Evolutionary conservation across 1,140 invertebrate genomes (phyloP).

Genomic region (Hyles euphorbiae): DNA sequence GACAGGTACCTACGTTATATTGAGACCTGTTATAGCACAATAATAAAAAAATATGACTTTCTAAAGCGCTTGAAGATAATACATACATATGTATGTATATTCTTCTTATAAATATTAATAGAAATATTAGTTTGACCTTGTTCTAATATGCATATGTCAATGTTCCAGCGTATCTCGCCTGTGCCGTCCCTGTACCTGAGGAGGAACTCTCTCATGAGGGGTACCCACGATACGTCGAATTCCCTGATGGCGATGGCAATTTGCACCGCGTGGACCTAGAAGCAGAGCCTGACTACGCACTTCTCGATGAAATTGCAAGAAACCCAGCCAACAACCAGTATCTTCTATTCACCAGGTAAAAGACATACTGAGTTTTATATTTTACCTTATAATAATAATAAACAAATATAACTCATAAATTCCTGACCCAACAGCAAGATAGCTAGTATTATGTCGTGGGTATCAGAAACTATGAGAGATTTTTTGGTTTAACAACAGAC

Average conservation of each 20-base stretch:
- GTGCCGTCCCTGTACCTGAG: constrained; percentile 17
- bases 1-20: too few species aligned
- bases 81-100: too few species aligned
- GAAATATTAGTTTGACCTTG: constrained; percentile 21
- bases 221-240: constrained; percentile 30
- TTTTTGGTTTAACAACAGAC: too few species aligned
- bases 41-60: too few species aligned
- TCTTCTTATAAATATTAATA: not conserved
- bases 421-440: too few species aligned
- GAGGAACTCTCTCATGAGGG: constrained; percentile 4
- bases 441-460: too few species aligned
- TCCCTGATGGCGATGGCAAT: constrained; percentile 36
- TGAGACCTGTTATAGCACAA: too few species aligned
- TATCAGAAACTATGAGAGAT: too few species aligned
- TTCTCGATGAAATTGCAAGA: constrained; percentile 27
- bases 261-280: constrained; percentile 30
- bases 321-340: constrained; percentile 36
- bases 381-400: too few species aligned
- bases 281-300: constrained; percentile 29
- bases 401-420: too few species aligned
- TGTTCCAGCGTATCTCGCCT: constrained; percentile 25
- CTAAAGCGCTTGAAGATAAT: too few species aligned
- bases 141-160: not conserved
- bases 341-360: constrained; percentile 32
- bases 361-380: too few species aligned